Base-by-base conservation (phyloP, 2,888 invertebrate genomes). In the Trilocha varians region DNA sequence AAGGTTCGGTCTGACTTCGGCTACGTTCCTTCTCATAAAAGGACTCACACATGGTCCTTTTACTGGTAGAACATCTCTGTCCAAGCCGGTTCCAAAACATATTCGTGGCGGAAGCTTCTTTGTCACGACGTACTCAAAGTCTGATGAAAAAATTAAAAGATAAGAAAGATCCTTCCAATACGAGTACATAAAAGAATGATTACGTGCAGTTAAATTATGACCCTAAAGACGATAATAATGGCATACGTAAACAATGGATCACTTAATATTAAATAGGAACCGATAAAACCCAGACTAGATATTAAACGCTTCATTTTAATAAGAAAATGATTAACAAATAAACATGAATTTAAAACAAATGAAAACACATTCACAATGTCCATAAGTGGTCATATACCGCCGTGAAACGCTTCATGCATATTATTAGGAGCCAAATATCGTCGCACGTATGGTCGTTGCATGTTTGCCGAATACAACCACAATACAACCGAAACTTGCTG, bases 81-180 rank as follows among this genome's bases (percentile, higher is more conserved):
- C 59, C 43, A 87, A 53, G 1, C 74, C 68, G 0, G 87, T 80
- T 1, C 88, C 87, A 48, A 89, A 89, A 40, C 87, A 88, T 45
- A 88, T 67, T 1, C 65, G 74, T 0, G 87, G 78, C 13, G 68
- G 65, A 8, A 56, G 53, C 34, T 84, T 78, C 45, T 87, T 78
- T 37, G 80, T 87, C 34, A 88, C 84, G n/a, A 88, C 80, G 62
- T 88, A 88, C 49, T 86, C 79, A 46, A 88, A 88, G 61, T 85
- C 88, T 88, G 55, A n/a, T n/a, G n/a, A n/a, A n/a, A n/a, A n/a
- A n/a, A n/a, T n/a, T n/a, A n/a, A n/a, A n/a, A n/a, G n/a, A n/a
- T n/a, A n/a, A n/a, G n/a, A n/a, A n/a, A n/a, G n/a, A n/a, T n/a
- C n/a, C n/a, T n/a, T n/a, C n/a, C n/a, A n/a, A n/a, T n/a, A n/a